Evolutionary conservation across 2,113 vertebrate species (phyloP).

Genomic region (Odocoileus virginianus): DNA sequence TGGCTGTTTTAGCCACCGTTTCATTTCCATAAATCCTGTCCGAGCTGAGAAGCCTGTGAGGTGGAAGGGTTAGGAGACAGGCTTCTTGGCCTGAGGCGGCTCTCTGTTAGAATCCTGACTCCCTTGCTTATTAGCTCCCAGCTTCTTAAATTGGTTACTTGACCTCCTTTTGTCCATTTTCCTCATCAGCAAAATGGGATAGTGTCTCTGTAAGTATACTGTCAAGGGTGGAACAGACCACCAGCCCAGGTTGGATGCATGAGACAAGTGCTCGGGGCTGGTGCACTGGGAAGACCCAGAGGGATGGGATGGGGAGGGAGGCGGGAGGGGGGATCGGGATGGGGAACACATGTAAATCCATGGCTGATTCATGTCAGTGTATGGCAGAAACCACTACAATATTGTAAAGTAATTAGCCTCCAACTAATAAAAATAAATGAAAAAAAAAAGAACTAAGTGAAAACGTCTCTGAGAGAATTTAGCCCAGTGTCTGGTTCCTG

Average conservation of each 20-base stretch:
- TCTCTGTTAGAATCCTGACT: neutral
- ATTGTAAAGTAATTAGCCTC: too few species aligned
- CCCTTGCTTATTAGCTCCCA: neutral
- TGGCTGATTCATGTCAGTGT: too few species aligned
- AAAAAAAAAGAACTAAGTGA: neutral
- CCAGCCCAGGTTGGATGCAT: too few species aligned
- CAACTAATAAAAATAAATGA: too few species aligned
- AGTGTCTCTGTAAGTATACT: too few species aligned
- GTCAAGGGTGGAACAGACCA: too few species aligned
- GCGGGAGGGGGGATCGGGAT: too few species aligned
- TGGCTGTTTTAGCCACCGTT: conserved; percentile 60
- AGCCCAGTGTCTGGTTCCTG: neutral
- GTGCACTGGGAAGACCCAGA: too few species aligned
- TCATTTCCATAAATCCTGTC: conserved; percentile 27
- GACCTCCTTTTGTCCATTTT: neutral
- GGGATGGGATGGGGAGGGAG: too few species aligned
- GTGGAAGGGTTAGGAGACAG: neutral
- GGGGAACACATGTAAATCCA: too few species aligned
- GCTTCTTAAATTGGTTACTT: neutral
- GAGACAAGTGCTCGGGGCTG: too few species aligned
- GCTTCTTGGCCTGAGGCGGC: neutral
- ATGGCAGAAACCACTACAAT: too few species aligned
- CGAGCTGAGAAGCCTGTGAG: neutral
- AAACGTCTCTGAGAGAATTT: neutral
- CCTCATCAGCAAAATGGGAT: neutral